Base-by-base conservation (phyloP, 1,140 invertebrate genomes). In the Metaphire vulgaris region DNA sequence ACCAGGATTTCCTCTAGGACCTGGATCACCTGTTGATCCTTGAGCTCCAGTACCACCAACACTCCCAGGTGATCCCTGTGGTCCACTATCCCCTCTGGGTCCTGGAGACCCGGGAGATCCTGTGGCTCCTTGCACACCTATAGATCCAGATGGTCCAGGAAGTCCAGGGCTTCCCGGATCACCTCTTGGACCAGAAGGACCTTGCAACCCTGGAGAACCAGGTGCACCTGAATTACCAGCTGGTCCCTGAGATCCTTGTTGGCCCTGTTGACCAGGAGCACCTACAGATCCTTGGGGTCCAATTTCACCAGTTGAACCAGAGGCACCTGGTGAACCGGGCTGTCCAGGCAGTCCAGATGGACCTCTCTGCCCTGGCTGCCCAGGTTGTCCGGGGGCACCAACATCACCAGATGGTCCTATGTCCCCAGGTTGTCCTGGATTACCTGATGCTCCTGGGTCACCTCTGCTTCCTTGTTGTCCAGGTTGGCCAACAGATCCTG, bases 101-200 rank as follows among this genome's bases (percentile, higher is more conserved):
- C 74, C 77, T 32, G 66, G 21, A 21, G 72, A 30, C 87, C 66
- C 84, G 12, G 79, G 79, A 33, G 66, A 78, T 70, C 92, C 93
- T 33, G 91, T 89, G n/a, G 87, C 85, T 0, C 76, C 76, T 32
- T 32, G 41, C 12, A 31, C 65, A 32, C 92, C 93, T 30, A 41
- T 34, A 21, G 28, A 16, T 30, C 81, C 80, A 80, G 83, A 80
- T 34, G 77, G 30, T 75, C 68, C 69, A 68, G 41, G 80, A 78
- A 87, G 89, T 90, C 93, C 93, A 83, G 92, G 90, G 70, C 85
- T 87, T 69, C 91, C 91, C 79, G 90, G 88, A 74, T 81, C 87
- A 85, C 75, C 75, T 73, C 6, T 74, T 26, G 64, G 31, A 64
- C 76, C 76, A 12, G 32, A 2, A 29, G 32, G 41, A 29, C 77